Conservation (phyloP, 1,140 invertebrate genomes). For the Cylas formicarius region DNA sequence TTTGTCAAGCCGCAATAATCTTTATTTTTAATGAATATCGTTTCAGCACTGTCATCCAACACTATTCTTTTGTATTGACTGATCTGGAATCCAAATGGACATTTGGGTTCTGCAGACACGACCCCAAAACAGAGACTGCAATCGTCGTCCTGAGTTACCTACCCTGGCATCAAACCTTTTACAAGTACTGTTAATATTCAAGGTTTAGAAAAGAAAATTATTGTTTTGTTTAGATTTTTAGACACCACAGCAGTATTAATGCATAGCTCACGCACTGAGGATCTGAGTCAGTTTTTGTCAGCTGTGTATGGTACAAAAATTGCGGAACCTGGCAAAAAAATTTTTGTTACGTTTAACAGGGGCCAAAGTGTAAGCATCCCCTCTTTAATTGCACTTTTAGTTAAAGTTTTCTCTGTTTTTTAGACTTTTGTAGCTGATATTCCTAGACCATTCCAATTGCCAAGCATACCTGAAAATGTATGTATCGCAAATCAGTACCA, state of each 20-base stretch:
- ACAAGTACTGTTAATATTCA: constrained; percentile 55
- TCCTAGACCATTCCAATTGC: constrained; percentile 72
- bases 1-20: constrained; percentile 1
- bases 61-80: constrained; percentile 91
- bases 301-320: constrained; percentile 36
- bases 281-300: constrained; percentile 38
- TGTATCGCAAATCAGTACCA: too few species aligned
- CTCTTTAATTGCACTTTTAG: too few species aligned
- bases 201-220: constrained; percentile 4
- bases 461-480: constrained; percentile 92
- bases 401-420: constrained; percentile 34
- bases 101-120: constrained; percentile 91
- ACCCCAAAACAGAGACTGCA: constrained; percentile 70
- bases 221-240: constrained; percentile 37
- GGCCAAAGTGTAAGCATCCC: constrained; percentile 40
- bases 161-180: constrained; percentile 94
- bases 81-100: constrained; percentile 91
- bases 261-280: constrained; percentile 39
- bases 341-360: constrained; percentile 36
- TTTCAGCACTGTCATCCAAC: constrained; percentile 64
- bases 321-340: constrained; percentile 35
- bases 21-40: constrained; percentile 15
- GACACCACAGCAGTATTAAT: constrained; percentile 41
- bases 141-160: constrained; percentile 76
- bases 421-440: constrained; percentile 70